Percentiles rank a stretch among this genome's conserved stretches.
phyloP scores from a whole-genome alignment of 2,888 invertebrate genomes.

The Pristionchus maxplancki region DNA sequence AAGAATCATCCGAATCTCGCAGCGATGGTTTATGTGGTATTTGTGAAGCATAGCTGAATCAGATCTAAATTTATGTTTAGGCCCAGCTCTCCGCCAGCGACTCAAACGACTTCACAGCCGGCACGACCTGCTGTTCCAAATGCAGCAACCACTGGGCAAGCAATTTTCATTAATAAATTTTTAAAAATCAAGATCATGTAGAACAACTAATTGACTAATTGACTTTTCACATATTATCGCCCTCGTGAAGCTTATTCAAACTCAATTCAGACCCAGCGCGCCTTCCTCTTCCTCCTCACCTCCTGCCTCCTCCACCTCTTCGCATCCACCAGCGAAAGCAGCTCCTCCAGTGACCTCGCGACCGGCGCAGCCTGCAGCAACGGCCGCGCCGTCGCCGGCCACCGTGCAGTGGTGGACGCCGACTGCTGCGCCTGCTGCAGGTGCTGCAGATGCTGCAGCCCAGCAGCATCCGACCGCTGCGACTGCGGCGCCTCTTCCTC shows the following conservation, averaged over 20 bases:
- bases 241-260: not conserved
- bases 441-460: not conserved
- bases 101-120: not conserved
- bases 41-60: no score
- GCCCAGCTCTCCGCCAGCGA: not conserved
- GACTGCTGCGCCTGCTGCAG: not conserved
- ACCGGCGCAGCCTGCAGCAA: not conserved
- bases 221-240: not conserved
- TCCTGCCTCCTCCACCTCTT: not conserved
- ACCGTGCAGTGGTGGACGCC: constrained; percentile 46
- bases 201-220: no score
- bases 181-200: no score
- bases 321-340: not conserved
- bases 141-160: not conserved
- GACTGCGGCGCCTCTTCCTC: not conserved
- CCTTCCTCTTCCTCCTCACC: not conserved
- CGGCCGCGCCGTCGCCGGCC: not conserved
- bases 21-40: no score
- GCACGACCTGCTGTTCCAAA: not conserved
- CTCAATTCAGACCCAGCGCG: not conserved
- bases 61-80: not conserved
- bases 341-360: not conserved
- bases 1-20: no score
- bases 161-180: no score
- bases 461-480: not conserved